Evolutionary conservation across 2,888 invertebrate species (phyloP), one percentile per base, ranked within the genome.

Genomic region (Alloscopus bannaensis): DNA sequence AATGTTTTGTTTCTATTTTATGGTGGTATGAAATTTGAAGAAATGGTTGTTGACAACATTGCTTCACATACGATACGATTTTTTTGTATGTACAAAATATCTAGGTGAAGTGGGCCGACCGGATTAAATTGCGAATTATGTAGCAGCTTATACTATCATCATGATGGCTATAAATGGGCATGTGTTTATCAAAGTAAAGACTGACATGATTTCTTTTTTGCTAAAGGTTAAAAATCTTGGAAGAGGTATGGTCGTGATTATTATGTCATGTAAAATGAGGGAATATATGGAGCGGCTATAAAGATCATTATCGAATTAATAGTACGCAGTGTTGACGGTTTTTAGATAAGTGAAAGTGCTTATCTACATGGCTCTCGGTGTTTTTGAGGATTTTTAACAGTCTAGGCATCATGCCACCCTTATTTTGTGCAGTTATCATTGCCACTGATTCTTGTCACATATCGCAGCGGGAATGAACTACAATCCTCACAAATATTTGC

Each of bases 91-190:
- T 31, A 31, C 16, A 60, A 3, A 60, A 20, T 11, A n/a, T n/a
- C 28, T 24, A 13, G 28, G 45, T 59, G 45, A 69, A 18, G 36
- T 69, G 59, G 69, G 69, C 45, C 36, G 70, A 31, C 24, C 70
- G 60, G 60, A 60, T 71, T 29, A 71, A 50, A 50, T 60, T 71
- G 26, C 62, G 31, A 59, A 59, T n/a, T 31, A 55, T 22, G 22
- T 11, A 50, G 3, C 11, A 13, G 6, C 36, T 8, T 13, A 36
- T 47, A n/a, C n/a, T n/a, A n/a, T 47, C 4, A 47, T 13, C 47
- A 47, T 47, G n/a, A n/a, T n/a, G 3, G 3, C 47, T 13, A 18
- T 13, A 13, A 3, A 13, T 6, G n/a, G n/a, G n/a, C n/a, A n/a
- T 47, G 4, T 13, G 6, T 13, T n/a, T 47, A n/a, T 4, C 47